phyloP scores from a whole-genome alignment of 2,888 invertebrate species.

The Caenorhabditis drosophilae region DNA sequence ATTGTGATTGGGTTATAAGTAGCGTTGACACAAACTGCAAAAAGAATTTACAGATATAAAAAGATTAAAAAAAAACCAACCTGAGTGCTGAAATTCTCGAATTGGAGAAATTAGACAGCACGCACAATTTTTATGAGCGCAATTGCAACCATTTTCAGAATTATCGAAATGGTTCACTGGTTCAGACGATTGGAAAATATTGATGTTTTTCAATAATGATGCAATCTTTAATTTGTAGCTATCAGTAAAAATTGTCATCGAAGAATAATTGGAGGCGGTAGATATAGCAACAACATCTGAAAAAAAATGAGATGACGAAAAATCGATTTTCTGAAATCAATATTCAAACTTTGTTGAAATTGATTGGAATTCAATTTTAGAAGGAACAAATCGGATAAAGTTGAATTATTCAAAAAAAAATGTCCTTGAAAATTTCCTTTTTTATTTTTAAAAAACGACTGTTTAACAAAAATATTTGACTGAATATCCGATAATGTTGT shows the following conservation, averaged over 20 bases:
- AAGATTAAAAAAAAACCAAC: conserved; percentile 25
- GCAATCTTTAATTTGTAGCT: conserved; percentile 16
- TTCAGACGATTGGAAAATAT: conserved; percentile 3
- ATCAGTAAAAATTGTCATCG: conserved; percentile 10
- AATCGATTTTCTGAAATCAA: no score
- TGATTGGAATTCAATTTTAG: no score
- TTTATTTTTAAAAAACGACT: no score
- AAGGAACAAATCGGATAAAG: no score
- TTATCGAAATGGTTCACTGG: conserved; percentile 1
- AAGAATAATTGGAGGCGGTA: neutral
- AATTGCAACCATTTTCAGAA: conserved; percentile 57
- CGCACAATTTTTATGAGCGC: conserved; percentile 64
- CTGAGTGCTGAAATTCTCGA: conserved; percentile 54
- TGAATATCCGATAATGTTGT: no score
- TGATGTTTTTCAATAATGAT: neutral
- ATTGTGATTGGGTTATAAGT: conserved; percentile 70
- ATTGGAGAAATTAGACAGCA: conserved; percentile 68
- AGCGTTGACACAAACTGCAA: conserved; percentile 70
- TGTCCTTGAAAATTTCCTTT: no score
- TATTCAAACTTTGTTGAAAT: no score
- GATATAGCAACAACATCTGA: neutral
- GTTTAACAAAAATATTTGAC: no score
- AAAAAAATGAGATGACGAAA: no score
- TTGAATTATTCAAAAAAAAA: no score
- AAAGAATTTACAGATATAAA: neutral